phyloP scores from a whole-genome alignment of 2,888 invertebrate species.

The Danaus chrysippus region DNA sequence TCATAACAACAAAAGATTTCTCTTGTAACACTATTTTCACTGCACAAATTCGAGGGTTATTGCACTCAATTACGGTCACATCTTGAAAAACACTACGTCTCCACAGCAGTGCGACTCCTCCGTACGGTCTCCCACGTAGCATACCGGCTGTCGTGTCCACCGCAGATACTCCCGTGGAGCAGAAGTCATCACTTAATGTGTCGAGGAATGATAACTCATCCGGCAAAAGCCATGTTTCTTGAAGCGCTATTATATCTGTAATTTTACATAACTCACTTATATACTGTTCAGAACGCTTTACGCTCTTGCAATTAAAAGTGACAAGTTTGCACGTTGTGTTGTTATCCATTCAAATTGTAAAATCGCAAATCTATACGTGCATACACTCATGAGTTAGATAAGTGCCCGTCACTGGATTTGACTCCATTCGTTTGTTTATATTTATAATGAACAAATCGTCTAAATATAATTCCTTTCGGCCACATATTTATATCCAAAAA shows the following conservation, averaged over 20 bases:
- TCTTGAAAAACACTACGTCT: not conserved
- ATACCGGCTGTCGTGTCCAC: not conserved
- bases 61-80: too few relatives aligned
- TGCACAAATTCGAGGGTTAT: too few relatives aligned
- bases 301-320: too few relatives aligned
- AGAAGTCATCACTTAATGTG: not conserved
- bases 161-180: not conserved
- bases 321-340: too few relatives aligned
- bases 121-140: constrained; percentile 1
- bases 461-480: constrained; percentile 34
- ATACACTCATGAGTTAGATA: not conserved
- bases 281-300: too few relatives aligned
- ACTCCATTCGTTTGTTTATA: not conserved
- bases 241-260: too few relatives aligned
- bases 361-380: not conserved
- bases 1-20: too few relatives aligned
- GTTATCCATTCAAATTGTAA: not conserved
- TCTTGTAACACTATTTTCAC: too few relatives aligned
- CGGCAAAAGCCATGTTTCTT: too few relatives aligned
- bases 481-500: constrained; percentile 33
- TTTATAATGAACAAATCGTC: constrained; percentile 33
- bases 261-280: too few relatives aligned
- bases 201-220: too few relatives aligned
- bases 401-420: too few relatives aligned
- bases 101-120: constrained; percentile 9